phyloP scores from a whole-genome alignment of 2,113 vertebrate species.

The Monopterus albus region DNA sequence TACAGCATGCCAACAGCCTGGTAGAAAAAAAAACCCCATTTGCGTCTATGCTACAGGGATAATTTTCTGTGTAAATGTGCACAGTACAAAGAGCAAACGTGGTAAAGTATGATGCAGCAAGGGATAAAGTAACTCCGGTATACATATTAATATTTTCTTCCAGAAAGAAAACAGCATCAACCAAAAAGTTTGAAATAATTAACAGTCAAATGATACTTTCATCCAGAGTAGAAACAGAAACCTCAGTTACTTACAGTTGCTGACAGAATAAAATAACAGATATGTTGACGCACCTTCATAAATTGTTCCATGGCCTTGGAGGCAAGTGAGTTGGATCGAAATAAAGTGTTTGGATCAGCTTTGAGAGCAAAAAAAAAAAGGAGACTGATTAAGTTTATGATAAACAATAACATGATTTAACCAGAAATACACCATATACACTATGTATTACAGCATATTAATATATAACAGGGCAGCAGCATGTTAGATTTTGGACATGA shows the following conservation, averaged over 20 bases:
- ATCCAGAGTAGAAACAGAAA: not conserved
- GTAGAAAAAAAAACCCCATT: constrained; percentile 33
- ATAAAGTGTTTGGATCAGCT: constrained; percentile 95
- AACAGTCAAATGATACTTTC: not conserved
- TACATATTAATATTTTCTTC: too few relatives aligned
- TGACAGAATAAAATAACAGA: not conserved
- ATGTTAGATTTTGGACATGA: not conserved
- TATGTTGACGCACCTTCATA: constrained; percentile 85
- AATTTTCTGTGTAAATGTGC: not conserved
- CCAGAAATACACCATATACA: not conserved
- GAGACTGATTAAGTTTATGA: not conserved
- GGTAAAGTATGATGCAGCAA: not conserved
- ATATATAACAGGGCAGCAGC: not conserved
- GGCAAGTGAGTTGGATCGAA: constrained; percentile 91
- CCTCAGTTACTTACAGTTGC: not conserved
- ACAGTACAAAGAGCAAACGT: constrained; percentile 9
- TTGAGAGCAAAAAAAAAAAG: constrained; percentile 44
- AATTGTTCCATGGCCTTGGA: constrained; percentile 95
- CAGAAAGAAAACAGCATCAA: not conserved
- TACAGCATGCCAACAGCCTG: constrained; percentile 94
- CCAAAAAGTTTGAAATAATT: not conserved
- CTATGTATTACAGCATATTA: not conserved
- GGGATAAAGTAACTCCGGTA: too few relatives aligned
- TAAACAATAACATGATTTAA: not conserved
- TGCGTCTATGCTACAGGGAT: not conserved